These are phyloP conservation scores for Oreochromis spilurus DNA, from an alignment of 2,113 vertebrate species.

Conservation along the genomic window DNA sequence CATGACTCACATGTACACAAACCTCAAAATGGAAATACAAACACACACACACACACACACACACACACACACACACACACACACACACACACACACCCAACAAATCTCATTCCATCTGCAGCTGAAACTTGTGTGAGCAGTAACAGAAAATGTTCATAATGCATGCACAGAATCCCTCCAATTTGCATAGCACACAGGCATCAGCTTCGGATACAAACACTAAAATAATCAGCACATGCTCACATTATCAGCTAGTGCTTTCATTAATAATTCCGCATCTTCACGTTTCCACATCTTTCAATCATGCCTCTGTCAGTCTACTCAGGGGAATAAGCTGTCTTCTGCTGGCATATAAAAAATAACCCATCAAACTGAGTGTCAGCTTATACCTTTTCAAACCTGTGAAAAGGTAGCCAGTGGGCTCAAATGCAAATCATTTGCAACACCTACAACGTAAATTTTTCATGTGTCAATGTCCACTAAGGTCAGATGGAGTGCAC, in stretches of 20 bases:
- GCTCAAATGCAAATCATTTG: neutral
- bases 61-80: neutral
- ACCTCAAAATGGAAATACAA: neutral
- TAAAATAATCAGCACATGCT: constrained; percentile 29
- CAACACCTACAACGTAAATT: neutral
- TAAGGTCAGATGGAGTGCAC: neutral
- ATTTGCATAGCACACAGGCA: constrained; percentile 20
- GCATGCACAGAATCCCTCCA: constrained; percentile 3
- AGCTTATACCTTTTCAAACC: neutral
- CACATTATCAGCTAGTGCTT: constrained; percentile 3
- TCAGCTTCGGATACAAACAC: neutral
- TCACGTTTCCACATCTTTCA: constrained; percentile 4
- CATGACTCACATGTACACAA: neutral
- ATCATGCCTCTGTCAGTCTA: constrained; percentile 1
- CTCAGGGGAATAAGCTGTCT: neutral
- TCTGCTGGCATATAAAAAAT: neutral
- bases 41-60: neutral
- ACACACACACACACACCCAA: constrained; percentile 5
- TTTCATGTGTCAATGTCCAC: neutral
- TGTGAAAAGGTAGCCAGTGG: neutral
- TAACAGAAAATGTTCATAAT: constrained; percentile 13
- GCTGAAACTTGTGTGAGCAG: neutral
- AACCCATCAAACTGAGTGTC: neutral
- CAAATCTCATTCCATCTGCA: constrained; percentile 38
- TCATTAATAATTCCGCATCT: neutral